A percentile compares a stretch with the other conserved stretches of the same genome.
Evolutionary conservation across 2,888 invertebrate genomes (phyloP).

Genomic region (Drosophila peninsularis): DNA sequence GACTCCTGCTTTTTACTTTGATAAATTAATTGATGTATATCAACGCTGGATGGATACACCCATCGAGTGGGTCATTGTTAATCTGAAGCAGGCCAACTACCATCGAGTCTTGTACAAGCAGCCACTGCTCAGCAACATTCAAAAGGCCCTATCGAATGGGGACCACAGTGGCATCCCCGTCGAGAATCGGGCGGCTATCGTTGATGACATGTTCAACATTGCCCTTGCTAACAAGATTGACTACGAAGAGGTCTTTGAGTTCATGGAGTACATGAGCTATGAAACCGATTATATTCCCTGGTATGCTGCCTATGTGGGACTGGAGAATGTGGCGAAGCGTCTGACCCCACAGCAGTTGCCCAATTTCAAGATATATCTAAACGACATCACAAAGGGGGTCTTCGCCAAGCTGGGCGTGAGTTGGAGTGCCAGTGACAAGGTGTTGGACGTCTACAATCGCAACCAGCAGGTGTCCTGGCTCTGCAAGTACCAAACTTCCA

Average conservation of each 20-base stretch:
- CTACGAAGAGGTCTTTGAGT: conserved; percentile 85
- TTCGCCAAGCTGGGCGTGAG: conserved; percentile 85
- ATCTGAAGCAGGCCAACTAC: conserved; percentile 81
- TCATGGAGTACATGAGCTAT: conserved; percentile 88
- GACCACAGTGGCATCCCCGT: conserved; percentile 68
- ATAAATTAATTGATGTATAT: conserved; percentile 22
- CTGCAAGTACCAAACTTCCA: conserved; percentile 87
- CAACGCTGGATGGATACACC: conserved; percentile 19
- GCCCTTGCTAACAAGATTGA: conserved; percentile 84
- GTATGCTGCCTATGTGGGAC: conserved; percentile 86
- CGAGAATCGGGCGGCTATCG: conserved; percentile 89
- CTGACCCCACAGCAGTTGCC: conserved; percentile 60
- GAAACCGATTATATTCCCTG: conserved; percentile 92
- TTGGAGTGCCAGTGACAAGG: conserved; percentile 83
- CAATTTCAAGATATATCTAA: conserved; percentile 83
- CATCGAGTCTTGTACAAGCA: conserved; percentile 89
- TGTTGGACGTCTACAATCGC: conserved; percentile 87
- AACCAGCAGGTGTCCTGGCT: conserved; percentile 87
- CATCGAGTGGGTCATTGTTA: conserved; percentile 79
- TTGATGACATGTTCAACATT: conserved; percentile 90
- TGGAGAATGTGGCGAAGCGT: conserved; percentile 55
- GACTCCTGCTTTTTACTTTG: conserved; percentile 60
- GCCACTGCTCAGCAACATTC: conserved; percentile 85
- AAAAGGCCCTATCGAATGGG: conserved; percentile 48
- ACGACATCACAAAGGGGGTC: conserved; percentile 84